Percentiles rank a stretch among this genome's conserved stretches.
phyloP scores from a whole-genome alignment of 2,113 vertebrate species.

The Rhombomys opimus region DNA sequence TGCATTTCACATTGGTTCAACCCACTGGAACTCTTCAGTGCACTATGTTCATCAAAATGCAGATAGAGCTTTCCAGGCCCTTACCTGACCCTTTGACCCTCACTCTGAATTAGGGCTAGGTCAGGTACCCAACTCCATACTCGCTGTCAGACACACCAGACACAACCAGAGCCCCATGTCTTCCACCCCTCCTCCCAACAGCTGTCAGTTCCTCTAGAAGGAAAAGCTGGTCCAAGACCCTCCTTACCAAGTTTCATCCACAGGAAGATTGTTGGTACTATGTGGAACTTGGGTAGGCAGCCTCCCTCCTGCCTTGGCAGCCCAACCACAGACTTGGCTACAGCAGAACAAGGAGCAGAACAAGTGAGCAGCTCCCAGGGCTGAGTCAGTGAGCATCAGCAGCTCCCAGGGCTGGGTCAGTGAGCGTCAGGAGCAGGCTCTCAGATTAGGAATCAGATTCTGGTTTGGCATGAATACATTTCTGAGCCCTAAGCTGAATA shows the following conservation, averaged over 20 bases:
- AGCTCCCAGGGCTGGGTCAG: not conserved
- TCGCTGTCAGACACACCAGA: constrained; percentile 10
- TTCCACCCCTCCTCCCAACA: not conserved
- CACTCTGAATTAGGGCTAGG: not conserved
- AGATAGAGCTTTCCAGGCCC: constrained; percentile 42
- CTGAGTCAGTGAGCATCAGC: not conserved
- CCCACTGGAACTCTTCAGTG: constrained; percentile 58
- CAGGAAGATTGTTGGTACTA: not conserved
- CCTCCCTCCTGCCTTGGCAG: not conserved
- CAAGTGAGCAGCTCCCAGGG: not conserved
- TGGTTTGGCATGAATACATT: not conserved
- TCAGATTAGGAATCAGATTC: not conserved
- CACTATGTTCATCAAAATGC: constrained; percentile 1
- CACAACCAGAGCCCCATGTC: not conserved
- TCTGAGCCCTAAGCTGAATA: not conserved
- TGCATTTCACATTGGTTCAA: constrained; percentile 1
- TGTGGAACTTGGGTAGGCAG: not conserved
- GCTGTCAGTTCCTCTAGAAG: not conserved
- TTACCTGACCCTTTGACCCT: too few relatives aligned
- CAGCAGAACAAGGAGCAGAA: not conserved
- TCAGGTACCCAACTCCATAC: constrained; percentile 11
- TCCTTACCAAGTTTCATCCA: not conserved
- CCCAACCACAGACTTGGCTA: not conserved
- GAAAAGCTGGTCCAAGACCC: constrained; percentile 48
- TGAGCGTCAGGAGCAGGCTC: not conserved